These are phyloP conservation scores for Dynastes hyllus DNA, from an alignment of 2,888 invertebrate genomes.

Conservation along the genomic window DNA sequence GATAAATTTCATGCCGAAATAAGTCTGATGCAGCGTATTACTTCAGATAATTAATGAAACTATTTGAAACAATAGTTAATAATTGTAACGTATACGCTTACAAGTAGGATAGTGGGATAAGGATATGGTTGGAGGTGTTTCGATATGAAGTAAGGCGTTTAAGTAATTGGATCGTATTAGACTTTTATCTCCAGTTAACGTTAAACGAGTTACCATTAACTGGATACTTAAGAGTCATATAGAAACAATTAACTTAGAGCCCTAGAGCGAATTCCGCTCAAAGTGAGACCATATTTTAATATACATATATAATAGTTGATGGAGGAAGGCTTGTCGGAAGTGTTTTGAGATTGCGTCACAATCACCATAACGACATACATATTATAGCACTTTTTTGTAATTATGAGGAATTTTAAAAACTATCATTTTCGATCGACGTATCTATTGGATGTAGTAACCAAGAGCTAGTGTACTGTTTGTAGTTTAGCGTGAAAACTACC, in stretches of 20 bases:
- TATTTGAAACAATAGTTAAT: conserved; percentile 19
- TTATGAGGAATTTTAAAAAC: too few species aligned
- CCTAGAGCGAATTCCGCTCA: conserved; percentile 14
- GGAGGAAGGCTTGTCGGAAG: too few species aligned
- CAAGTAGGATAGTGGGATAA: neutral
- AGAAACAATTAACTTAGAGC: conserved; percentile 33
- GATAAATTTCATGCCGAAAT: conserved; percentile 28
- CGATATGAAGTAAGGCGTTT: conserved; percentile 19
- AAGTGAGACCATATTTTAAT: conserved; percentile 11
- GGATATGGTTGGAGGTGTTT: conserved; percentile 3
- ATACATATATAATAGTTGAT: neutral
- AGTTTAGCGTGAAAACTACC: too few species aligned
- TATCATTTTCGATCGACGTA: too few species aligned
- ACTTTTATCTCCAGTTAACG: conserved; percentile 29
- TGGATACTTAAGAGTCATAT: conserved; percentile 27
- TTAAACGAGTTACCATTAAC: conserved; percentile 12
- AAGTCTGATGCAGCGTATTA: neutral
- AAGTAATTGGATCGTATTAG: conserved; percentile 34
- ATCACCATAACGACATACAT: neutral
- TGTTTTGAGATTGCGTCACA: too few species aligned
- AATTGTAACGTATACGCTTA: neutral
- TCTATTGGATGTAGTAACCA: too few species aligned
- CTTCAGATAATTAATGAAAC: conserved; percentile 26
- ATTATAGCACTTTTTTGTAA: too few species aligned
- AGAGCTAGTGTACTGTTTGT: too few species aligned